These are phyloP conservation scores for Leptinotarsa defecta DNA, from an alignment of 1,140 invertebrate genomes.

Conservation along the genomic window DNA sequence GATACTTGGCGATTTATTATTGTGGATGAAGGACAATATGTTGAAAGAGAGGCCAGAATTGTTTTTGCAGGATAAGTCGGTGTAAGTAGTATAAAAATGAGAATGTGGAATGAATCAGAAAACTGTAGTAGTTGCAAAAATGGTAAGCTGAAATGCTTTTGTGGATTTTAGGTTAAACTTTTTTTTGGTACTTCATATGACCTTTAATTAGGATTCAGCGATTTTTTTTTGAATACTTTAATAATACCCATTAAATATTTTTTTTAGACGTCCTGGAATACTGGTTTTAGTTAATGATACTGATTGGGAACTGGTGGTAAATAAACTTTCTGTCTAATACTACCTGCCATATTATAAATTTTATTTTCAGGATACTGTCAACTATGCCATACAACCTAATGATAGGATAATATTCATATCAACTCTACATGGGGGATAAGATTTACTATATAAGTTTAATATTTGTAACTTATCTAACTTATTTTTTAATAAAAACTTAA, in stretches of 20 bases:
- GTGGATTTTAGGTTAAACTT: no score
- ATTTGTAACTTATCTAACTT: no score
- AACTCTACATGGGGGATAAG: conserved; percentile 45
- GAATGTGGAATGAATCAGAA: neutral
- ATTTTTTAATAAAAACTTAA: no score
- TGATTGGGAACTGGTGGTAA: conserved; percentile 89
- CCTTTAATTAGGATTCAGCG: no score
- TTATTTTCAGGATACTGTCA: conserved; percentile 63
- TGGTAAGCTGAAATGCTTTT: neutral
- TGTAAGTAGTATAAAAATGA: conserved; percentile 63
- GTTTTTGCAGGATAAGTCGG: conserved; percentile 82
- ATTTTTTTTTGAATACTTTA: neutral
- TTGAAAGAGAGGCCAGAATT: conserved; percentile 84
- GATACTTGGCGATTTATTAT: conserved; percentile 74
- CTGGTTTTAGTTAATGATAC: conserved; percentile 89
- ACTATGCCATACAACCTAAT: conserved; percentile 44
- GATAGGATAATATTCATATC: conserved; percentile 47
- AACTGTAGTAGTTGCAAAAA: conserved; percentile 11
- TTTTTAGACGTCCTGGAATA: conserved; percentile 83
- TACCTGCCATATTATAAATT: conserved; percentile 4
- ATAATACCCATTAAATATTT: conserved; percentile 16
- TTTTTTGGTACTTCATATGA: no score
- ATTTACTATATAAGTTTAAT: no score
- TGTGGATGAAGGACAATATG: conserved; percentile 85
- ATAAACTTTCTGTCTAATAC: conserved; percentile 28